A percentile compares a stretch with the other conserved stretches of the same genome.
phyloP scores from a whole-genome alignment of 1,140 invertebrate genomes.

The Aphelinus atriplicis region DNA sequence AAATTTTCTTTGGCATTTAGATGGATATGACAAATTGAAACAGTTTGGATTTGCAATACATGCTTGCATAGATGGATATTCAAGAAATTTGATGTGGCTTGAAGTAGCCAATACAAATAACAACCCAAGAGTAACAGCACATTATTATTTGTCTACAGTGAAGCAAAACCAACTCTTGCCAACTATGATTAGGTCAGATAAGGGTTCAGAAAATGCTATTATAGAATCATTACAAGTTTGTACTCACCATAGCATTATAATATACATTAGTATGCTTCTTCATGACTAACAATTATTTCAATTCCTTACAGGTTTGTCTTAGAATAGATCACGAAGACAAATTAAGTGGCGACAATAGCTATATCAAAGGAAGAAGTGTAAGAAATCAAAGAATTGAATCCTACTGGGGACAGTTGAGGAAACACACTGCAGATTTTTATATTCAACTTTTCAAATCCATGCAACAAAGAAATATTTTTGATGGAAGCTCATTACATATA shows the following conservation, averaged over 20 bases:
- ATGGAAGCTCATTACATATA: slow-evolving; percentile 19
- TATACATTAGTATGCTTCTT: too few relatives aligned
- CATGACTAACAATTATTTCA: too few relatives aligned
- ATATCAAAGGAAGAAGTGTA: slow-evolving; percentile 26
- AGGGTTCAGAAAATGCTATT: slow-evolving; percentile 41
- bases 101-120: slow-evolving; percentile 46
- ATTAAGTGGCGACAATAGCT: slow-evolving; percentile 12
- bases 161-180: slow-evolving; percentile 33
- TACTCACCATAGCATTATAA: too few relatives aligned
- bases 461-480: slow-evolving; percentile 2
- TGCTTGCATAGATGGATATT: slow-evolving; percentile 47
- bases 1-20: slow-evolving; percentile 53
- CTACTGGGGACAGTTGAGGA: slow-evolving; percentile 21
- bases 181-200: slow-evolving; percentile 42
- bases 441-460: slow-evolving; percentile 34
- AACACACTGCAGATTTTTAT: slow-evolving; percentile 22
- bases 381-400: slow-evolving; percentile 25
- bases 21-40: slow-evolving; percentile 53
- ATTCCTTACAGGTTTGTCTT: slow-evolving; percentile 10
- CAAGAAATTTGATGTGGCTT: slow-evolving; percentile 49
- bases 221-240: slow-evolving; percentile 9
- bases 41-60: slow-evolving; percentile 8
- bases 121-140: slow-evolving; percentile 32
- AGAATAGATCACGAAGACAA: slow-evolving; percentile 1
- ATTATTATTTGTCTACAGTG: slow-evolving; percentile 48